A percentile compares a stretch with the other conserved stretches of the same genome.
phyloP scores from a whole-genome alignment of 1,140 invertebrate genomes.

The Cydia splendana region DNA sequence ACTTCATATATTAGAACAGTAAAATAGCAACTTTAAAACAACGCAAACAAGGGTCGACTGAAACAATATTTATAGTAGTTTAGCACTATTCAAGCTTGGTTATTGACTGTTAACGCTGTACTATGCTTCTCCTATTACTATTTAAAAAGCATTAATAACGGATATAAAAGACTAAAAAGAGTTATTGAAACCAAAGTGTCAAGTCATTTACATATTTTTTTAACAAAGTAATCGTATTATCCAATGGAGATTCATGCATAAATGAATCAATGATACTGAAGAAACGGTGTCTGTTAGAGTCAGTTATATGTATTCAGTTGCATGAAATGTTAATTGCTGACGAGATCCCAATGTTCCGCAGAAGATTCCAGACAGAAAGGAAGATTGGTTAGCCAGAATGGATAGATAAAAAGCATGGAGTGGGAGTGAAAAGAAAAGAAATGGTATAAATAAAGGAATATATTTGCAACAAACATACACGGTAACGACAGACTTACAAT shows the following conservation, averaged over 20 bases:
- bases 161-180: slow-evolving; percentile 50
- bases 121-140: slow-evolving; percentile 73
- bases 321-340: slow-evolving; percentile 67
- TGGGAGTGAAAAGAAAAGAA: slow-evolving; percentile 78
- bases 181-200: slow-evolving; percentile 68
- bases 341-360: slow-evolving; percentile 72
- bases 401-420: slow-evolving; percentile 72
- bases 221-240: slow-evolving; percentile 51
- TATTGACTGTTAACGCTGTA: slow-evolving; percentile 66
- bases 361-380: slow-evolving; percentile 52
- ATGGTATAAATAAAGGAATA: slow-evolving; percentile 76
- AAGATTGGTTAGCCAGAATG: slow-evolving; percentile 68
- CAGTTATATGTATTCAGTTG: slow-evolving; percentile 56
- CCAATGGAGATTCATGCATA: slow-evolving; percentile 75
- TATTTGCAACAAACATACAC: slow-evolving; percentile 78
- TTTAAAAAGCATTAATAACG: slow-evolving; percentile 65
- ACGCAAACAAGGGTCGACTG: slow-evolving; percentile 39
- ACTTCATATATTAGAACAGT: slow-evolving; percentile 13
- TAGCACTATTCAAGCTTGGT: slow-evolving; percentile 68
- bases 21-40: slow-evolving; percentile 35
- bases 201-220: slow-evolving; percentile 71
- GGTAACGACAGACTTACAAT: slow-evolving; percentile 72
- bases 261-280: slow-evolving; percentile 76
- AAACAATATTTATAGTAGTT: slow-evolving; percentile 41
- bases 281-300: slow-evolving; percentile 76